These are phyloP conservation scores for Scarus forsteni DNA, from an alignment of 2,797 vertebrate genomes.

Conservation along the genomic window DNA sequence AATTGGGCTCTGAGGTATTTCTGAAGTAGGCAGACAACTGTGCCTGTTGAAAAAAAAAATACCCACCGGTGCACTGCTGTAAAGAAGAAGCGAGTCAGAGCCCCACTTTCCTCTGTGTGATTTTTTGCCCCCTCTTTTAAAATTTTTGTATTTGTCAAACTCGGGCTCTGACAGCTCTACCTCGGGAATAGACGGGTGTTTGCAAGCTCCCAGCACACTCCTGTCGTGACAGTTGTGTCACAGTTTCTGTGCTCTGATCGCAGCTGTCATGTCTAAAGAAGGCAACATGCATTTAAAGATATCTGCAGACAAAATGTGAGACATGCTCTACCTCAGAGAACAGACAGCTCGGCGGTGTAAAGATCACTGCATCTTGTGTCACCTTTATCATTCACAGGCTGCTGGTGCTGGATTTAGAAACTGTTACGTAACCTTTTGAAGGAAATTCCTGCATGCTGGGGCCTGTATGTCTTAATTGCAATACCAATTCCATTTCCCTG, in stretches of 20 bases:
- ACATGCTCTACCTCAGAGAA: conserved; percentile 21
- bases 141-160: conserved; percentile 37
- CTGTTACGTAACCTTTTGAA: conserved; percentile 16
- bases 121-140: conserved; percentile 39
- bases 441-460: conserved; percentile 4
- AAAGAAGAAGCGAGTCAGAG: conserved; percentile 45
- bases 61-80: conserved; percentile 54
- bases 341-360: conserved; percentile 13
- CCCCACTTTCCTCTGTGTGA: conserved; percentile 49
- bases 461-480: conserved; percentile 2
- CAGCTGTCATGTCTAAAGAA: conserved; percentile 60
- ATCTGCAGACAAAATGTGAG: conserved; percentile 50
- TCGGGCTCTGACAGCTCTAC: conserved; percentile 64
- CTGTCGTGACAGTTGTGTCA: conserved; percentile 49
- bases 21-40: conserved; percentile 42
- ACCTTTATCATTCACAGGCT: conserved; percentile 24
- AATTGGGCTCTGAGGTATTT: conserved; percentile 77
- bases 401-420: conserved; percentile 2
- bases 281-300: conserved; percentile 51
- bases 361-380: conserved; percentile 22
- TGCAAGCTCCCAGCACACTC: conserved; percentile 33
- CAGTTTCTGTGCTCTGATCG: conserved; percentile 61
- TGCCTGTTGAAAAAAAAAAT: conserved; percentile 52
- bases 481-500: background rate
- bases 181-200: conserved; percentile 58